A percentile compares a stretch with the other conserved stretches of the same genome.
Evolutionary conservation across 1,140 invertebrate species (phyloP).

Genomic region (Drosophila tani): DNA sequence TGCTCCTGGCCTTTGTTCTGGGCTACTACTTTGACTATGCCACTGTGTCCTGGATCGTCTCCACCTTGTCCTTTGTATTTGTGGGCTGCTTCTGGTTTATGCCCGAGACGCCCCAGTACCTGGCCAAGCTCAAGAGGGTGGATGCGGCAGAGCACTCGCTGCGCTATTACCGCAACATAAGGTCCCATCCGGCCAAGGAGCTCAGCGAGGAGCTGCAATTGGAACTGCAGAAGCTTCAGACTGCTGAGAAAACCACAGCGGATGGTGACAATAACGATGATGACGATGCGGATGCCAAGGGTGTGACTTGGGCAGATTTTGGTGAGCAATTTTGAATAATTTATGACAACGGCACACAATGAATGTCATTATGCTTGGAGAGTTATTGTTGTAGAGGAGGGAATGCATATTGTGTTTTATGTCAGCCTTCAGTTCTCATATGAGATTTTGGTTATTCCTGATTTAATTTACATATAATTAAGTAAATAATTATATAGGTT

Average conservation of each 20-base stretch:
- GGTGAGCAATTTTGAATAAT: slow-evolving; percentile 34
- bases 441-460: neutral
- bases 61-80: slow-evolving; percentile 84
- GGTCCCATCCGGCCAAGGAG: slow-evolving; percentile 47
- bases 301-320: slow-evolving; percentile 63
- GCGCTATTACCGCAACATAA: slow-evolving; percentile 75
- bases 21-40: slow-evolving; percentile 85
- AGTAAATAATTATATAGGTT: neutral
- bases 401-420: no score
- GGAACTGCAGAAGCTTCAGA: slow-evolving; percentile 66
- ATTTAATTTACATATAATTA: neutral
- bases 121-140: slow-evolving; percentile 85
- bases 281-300: slow-evolving; percentile 1
- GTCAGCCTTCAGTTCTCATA: no score
- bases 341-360: no score
- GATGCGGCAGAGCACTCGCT: slow-evolving; percentile 75
- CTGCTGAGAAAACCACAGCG: slow-evolving; percentile 24
- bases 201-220: slow-evolving; percentile 61
- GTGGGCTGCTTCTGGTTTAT: slow-evolving; percentile 85
- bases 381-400: no score
- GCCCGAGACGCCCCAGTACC: slow-evolving; percentile 86
- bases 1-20: slow-evolving; percentile 85
- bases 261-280: slow-evolving; percentile 7
- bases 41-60: slow-evolving; percentile 85
- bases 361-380: no score